Evolutionary conservation across 2,113 vertebrate genomes (phyloP), one percentile per base, ranked within the genome.

Genomic region (Dolichotis patagonum): DNA sequence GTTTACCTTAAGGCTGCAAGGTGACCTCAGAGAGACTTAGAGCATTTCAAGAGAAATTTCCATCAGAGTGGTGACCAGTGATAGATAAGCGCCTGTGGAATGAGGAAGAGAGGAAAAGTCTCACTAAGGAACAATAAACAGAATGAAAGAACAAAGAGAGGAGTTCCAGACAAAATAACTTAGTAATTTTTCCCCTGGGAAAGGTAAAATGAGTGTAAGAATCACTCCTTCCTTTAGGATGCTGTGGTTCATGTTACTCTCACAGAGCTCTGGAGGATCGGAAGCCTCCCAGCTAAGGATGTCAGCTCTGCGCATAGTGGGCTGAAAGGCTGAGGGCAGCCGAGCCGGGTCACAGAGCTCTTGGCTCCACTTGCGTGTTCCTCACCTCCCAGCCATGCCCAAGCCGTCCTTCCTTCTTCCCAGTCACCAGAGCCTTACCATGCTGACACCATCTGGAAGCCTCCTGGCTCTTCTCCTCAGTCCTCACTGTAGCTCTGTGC

Each of bases 31-130:
- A 92, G 90, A 73, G 56, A 77, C 77, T 14, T 54, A 19, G 2
- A 9, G 63, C 17, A 26, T 80, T 95, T 88, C 30, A 63, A 80
- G 30, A 92, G 69, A 62, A 78, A 90, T 96, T 97, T 78, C 88
- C 93, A 62, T 43, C 71, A 81, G 52, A 10, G n/a, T 52, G 52
- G 16, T 91, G 67, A 71, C 2, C 52, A 49, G 52, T 63, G 67
- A 24, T 4, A 58, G 58, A 9, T 24, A 49, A 22, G 24, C 24
- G 9, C 56, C n/a, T 1, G 43, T 1, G 22, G 93, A 96, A 97
- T 90, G 96, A 94, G 88, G 94, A 97, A 98, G 81, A 82, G 65
- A 35, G n/a, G 7, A 43, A 43, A 89, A 91, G 49, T 75, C 11
- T 12, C 26, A 12, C 13, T 88, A 20, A 67, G 60, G 88, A 75